Conservation (phyloP, 2,113 vertebrate species). For the Sigmodon hispidus region DNA sequence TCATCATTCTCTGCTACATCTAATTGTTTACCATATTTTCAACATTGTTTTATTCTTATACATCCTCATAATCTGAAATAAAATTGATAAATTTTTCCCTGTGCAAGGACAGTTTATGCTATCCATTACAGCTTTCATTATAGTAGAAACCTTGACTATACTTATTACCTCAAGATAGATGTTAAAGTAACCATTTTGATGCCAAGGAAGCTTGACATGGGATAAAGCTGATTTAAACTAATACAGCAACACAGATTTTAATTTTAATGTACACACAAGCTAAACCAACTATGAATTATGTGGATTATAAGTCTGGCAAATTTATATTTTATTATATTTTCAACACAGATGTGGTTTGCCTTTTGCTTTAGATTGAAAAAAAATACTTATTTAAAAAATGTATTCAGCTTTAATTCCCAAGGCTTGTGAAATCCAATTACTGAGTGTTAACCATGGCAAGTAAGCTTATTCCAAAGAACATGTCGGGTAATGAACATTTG, state of each 20-base stretch:
- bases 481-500: background rate
- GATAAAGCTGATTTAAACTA: background rate
- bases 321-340: background rate
- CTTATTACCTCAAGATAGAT: background rate
- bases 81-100: background rate
- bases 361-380: conserved; percentile 24
- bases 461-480: conserved; percentile 24
- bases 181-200: background rate
- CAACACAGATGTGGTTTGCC: background rate
- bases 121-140: background rate
- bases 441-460: conserved; percentile 27
- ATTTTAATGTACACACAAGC: background rate
- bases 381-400: background rate
- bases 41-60: background rate
- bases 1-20: background rate
- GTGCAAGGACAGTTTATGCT: background rate
- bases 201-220: background rate
- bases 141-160: background rate
- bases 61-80: background rate
- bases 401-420: background rate
- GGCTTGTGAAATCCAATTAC: background rate
- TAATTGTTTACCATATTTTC: background rate
- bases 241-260: background rate
- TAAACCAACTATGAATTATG: background rate
- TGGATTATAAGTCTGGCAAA: background rate